Evolutionary conservation across 1,140 invertebrate genomes (phyloP).

Genomic region (Drosophila navojoa): DNA sequence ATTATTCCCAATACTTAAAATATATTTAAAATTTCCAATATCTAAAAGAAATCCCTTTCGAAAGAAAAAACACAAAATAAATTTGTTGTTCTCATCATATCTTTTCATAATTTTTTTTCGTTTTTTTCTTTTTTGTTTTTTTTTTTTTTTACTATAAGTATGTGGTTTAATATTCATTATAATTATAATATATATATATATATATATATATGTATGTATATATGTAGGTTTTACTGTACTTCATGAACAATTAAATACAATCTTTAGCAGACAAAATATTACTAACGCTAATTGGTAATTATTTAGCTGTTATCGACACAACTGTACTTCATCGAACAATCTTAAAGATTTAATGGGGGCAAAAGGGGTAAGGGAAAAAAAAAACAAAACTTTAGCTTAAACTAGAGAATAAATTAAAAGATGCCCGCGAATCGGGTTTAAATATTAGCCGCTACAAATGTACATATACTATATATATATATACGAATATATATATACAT

Average conservation of each 20-base stretch:
- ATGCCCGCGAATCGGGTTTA: conserved; percentile 22
- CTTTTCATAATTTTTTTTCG: conserved; percentile 26
- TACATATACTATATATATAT: conserved; percentile 28
- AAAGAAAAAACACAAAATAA: conserved; percentile 58
- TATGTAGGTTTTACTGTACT: conserved; percentile 54
- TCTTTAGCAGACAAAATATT: conserved; percentile 35
- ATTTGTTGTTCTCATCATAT: conserved; percentile 32
- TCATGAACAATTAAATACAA: conserved; percentile 67
- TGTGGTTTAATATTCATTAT: conserved; percentile 46
- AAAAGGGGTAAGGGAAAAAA: conserved; percentile 25
- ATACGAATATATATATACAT: conserved; percentile 1
- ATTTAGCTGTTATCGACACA: conserved; percentile 30
- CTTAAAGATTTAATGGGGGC: conserved; percentile 24
- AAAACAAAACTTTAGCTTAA: conserved; percentile 61
- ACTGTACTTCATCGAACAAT: conserved; percentile 34
- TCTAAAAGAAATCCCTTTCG: conserved; percentile 7
- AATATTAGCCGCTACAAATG: conserved; percentile 14
- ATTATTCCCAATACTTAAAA: neutral
- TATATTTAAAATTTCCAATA: conserved; percentile 22
- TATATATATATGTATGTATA: conserved; percentile 26
- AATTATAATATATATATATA: conserved; percentile 4
- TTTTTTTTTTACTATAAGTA: conserved; percentile 36
- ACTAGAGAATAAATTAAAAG: conserved; percentile 70
- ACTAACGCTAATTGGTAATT: conserved; percentile 36
- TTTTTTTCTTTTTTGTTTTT: conserved; percentile 30